Percentiles rank a stretch among this genome's conserved stretches.
phyloP scores from a whole-genome alignment of 2,888 invertebrate genomes.

The Lymantria dispar region DNA sequence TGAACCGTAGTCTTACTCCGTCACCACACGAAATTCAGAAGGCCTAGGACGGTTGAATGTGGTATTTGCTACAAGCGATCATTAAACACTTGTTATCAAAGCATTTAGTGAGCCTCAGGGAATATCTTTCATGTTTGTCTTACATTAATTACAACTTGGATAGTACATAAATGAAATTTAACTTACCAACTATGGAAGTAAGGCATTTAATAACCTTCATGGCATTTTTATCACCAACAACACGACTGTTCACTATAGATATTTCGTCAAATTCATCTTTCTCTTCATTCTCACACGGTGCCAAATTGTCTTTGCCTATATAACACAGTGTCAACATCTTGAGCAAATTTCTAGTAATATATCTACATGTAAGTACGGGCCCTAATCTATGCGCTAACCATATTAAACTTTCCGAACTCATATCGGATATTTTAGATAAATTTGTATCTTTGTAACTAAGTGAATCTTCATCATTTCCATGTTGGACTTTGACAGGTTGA shows the following conservation, averaged over 20 bases:
- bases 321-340: slow-evolving; percentile 97
- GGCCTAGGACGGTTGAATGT: no score
- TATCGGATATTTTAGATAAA: slow-evolving; percentile 88
- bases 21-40: no score
- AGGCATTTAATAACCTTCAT: slow-evolving; percentile 95
- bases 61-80: no score
- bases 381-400: slow-evolving; percentile 97
- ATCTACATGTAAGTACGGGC: slow-evolving; percentile 95
- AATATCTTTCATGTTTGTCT: no score
- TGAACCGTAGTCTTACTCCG: no score
- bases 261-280: slow-evolving; percentile 81
- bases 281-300: slow-evolving; percentile 67
- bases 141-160: no score
- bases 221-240: slow-evolving; percentile 91
- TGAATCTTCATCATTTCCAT: slow-evolving; percentile 40
- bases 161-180: not conserved
- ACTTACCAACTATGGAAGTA: slow-evolving; percentile 91
- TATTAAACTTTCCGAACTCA: slow-evolving; percentile 93
- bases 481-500: slow-evolving; percentile 19
- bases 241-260: slow-evolving; percentile 84
- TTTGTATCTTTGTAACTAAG: slow-evolving; percentile 41
- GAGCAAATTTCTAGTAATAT: slow-evolving; percentile 94
- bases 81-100: no score
- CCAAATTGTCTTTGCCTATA: slow-evolving; percentile 90
- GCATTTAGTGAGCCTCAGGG: no score